phyloP scores from a whole-genome alignment of 1,140 invertebrate genomes.

The Ctenoplectra terminalis region DNA sequence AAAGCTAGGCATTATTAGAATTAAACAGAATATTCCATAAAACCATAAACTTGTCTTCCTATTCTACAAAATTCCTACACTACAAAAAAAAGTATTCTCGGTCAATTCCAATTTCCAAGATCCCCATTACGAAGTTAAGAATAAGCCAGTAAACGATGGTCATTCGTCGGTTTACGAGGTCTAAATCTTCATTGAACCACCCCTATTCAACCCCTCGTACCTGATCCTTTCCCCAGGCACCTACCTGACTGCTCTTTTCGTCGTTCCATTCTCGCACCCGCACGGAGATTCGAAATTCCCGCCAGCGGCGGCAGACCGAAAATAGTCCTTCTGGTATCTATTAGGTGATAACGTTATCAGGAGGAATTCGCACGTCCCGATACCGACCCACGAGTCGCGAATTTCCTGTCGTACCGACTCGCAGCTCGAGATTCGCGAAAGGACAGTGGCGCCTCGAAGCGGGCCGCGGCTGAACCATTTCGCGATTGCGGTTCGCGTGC shows the following conservation, averaged over 20 bases:
- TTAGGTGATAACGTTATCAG: constrained; percentile 52
- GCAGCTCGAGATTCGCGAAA: constrained; percentile 70
- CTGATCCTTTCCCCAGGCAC: not conserved
- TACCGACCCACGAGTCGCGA: constrained; percentile 70
- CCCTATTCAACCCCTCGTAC: not conserved
- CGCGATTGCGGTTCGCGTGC: constrained; percentile 16
- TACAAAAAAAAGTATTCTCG: not conserved
- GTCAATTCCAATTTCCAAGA: not conserved
- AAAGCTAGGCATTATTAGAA: not conserved
- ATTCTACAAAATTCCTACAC: not conserved
- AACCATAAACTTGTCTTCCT: not conserved
- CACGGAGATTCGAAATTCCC: not conserved
- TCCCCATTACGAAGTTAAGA: not conserved
- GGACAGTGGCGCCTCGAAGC: constrained; percentile 76
- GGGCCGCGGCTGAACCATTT: constrained; percentile 55
- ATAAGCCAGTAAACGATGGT: not conserved
- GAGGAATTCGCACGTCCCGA: constrained; percentile 46
- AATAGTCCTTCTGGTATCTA: constrained; percentile 19
- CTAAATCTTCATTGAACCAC: not conserved
- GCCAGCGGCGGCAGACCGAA: not conserved
- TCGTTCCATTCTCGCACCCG: fast-evolving
- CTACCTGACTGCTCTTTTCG: not conserved
- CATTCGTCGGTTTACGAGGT: not conserved
- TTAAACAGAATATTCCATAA: not conserved
- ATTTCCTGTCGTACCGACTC: constrained; percentile 77